These are phyloP conservation scores for Thera britannica DNA, from an alignment of 2,888 invertebrate species.

Conservation along the genomic window DNA sequence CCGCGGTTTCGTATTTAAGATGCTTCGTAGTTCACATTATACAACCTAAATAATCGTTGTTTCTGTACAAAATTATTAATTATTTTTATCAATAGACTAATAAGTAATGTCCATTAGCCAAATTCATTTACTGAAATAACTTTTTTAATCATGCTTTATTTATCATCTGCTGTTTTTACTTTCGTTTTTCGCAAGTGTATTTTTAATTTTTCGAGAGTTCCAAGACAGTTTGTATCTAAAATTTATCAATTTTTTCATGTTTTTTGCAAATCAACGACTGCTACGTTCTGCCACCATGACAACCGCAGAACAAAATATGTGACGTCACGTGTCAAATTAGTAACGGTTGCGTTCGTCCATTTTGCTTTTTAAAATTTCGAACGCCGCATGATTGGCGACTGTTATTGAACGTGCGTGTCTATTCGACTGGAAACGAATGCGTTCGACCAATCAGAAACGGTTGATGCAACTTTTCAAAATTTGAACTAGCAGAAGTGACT, in stretches of 20 bases:
- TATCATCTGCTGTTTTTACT: too few relatives aligned
- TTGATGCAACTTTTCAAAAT: constrained; percentile 41
- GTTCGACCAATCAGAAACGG: constrained; percentile 56
- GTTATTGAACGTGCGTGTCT: constrained; percentile 66
- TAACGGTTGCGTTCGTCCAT: constrained; percentile 72
- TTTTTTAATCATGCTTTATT: too few relatives aligned
- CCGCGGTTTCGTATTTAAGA: neutral
- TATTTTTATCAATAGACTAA: too few relatives aligned
- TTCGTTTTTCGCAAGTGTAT: too few relatives aligned
- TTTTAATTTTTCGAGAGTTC: too few relatives aligned
- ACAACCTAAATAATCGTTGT: neutral
- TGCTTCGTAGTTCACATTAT: neutral
- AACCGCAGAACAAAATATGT: constrained; percentile 67
- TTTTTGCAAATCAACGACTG: constrained; percentile 54
- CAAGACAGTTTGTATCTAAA: neutral
- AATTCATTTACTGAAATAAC: too few relatives aligned
- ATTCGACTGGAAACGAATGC: constrained; percentile 59
- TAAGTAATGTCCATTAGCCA: too few relatives aligned
- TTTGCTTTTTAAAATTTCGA: constrained; percentile 78
- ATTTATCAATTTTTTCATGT: constrained; percentile 48
- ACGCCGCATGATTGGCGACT: constrained; percentile 74
- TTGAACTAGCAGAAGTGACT: constrained; percentile 15
- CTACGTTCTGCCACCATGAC: constrained; percentile 43
- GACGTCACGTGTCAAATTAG: constrained; percentile 81
- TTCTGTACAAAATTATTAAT: too few relatives aligned